Conservation (phyloP, 2,113 vertebrate species). For the Rhinopithecus roxellana region DNA sequence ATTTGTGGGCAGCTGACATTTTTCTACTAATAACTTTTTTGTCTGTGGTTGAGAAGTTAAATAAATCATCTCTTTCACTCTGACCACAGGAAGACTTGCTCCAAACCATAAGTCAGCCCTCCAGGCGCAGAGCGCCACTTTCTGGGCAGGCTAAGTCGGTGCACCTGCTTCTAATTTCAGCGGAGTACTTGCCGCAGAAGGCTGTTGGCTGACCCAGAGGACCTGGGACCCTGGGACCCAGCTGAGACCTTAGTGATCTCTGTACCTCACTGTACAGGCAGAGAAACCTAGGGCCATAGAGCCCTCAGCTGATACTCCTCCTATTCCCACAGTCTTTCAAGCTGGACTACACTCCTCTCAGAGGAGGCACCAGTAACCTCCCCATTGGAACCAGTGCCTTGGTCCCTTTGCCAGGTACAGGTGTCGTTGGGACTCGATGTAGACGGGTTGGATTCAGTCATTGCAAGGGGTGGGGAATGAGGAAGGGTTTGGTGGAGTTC, state of each 20-base stretch:
- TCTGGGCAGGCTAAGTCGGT: background rate
- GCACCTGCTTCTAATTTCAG: background rate
- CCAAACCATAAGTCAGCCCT: background rate
- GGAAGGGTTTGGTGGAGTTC: background rate
- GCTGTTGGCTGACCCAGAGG: background rate
- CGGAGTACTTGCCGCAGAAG: background rate
- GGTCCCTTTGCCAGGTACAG: background rate
- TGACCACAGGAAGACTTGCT: background rate
- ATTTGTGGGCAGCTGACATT: background rate
- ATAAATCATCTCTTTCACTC: background rate
- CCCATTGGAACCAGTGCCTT: background rate
- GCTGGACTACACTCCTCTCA: background rate
- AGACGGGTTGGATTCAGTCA: background rate
- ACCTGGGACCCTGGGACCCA: background rate
- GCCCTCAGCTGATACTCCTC: background rate
- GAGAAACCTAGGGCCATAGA: background rate
- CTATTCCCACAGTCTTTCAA: background rate
- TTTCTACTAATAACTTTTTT: background rate
- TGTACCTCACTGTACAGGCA: background rate
- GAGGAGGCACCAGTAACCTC: background rate
- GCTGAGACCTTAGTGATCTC: background rate
- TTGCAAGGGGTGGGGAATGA: too few relatives aligned
- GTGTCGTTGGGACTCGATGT: background rate
- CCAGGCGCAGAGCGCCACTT: slow-evolving; percentile 22
- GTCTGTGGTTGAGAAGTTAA: background rate